phyloP scores from a whole-genome alignment of 92 coral and sea anemone species.

The Siderastrea siderea region DNA sequence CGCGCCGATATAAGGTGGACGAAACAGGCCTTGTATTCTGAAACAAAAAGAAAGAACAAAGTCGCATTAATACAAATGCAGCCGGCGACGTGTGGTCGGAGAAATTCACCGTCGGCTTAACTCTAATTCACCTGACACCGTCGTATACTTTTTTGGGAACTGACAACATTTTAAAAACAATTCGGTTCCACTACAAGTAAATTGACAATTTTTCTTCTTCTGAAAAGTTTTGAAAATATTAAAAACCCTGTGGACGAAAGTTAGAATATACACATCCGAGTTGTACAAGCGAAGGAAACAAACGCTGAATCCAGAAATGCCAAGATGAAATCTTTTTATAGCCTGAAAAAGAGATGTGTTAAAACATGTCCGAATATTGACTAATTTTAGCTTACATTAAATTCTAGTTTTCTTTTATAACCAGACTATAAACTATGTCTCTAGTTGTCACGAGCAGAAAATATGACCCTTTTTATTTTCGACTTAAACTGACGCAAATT shows the following conservation, averaged over 20 bases:
- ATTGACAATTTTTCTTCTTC: no score
- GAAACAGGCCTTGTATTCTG: neutral
- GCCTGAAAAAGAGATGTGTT: neutral
- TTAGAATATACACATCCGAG: no score
- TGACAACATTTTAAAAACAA: no score
- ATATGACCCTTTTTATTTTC: no score
- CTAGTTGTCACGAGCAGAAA: neutral
- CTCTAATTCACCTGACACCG: no score
- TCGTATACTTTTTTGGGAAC: no score
- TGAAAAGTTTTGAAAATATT: no score
- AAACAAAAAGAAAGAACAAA: neutral
- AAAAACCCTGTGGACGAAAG: no score
- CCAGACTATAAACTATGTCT: neutral
- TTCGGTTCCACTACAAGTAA: no score
- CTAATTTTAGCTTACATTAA: neutral
- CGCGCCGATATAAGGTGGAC: neutral
- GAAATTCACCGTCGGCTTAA: neutral
- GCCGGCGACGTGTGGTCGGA: neutral
- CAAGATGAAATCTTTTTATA: neutral
- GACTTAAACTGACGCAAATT: no score
- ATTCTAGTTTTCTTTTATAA: neutral
- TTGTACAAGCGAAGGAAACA: no score
- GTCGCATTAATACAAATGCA: neutral
- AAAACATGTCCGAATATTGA: neutral
- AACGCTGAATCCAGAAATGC: neutral